Base-by-base conservation (phyloP, 1,140 invertebrate species). In the Polypedilum vanderplanki region DNA sequence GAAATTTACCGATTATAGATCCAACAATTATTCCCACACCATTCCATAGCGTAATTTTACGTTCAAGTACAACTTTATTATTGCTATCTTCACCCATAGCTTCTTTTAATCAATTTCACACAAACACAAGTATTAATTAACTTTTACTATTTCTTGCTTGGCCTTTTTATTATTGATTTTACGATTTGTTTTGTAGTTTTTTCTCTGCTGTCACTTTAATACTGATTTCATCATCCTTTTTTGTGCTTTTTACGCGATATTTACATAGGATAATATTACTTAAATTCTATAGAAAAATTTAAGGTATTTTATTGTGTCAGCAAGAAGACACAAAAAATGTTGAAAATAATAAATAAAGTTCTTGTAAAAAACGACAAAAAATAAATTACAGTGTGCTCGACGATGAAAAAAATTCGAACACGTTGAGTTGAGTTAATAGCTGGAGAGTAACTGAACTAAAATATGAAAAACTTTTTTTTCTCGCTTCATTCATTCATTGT, bases 1-100 rank as follows among this genome's bases (percentile, higher is more conserved):
- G 8, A 70, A 70, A 70, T 70, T n/a, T 22, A 70, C 65, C 92
- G 76, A 93, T 91, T 78, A 93, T 93, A 20, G 90, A 91, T 7
- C 93, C 92, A 57, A 93, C 89, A 77, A 95, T 93, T 74, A 94
- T 88, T n/a, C 89, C 90, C n/a, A 94, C 90, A 70, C 93, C 94
- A 84, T 94, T 93, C 77, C 91, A 84, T 9, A 96, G 84, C 5
- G 91, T 93, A 77, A 96, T 91, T 84, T 91, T 93, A 73, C 91
- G 85, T 84, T 94, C 92, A 75, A 94, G 81, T 77, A 88, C 87
- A 75, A 90, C 87, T 81, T 88, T 86, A 20, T 70, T 70, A 15
- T 57, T 57, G n/a, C 46, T 15, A 57, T 57, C 46, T 57, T 57
- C 46, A 57, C 46, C 46, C 46, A 57, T 57, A 57, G 4, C n/a